Conservation (phyloP, 1,140 invertebrate species). For the Lepidostoma basale region DNA sequence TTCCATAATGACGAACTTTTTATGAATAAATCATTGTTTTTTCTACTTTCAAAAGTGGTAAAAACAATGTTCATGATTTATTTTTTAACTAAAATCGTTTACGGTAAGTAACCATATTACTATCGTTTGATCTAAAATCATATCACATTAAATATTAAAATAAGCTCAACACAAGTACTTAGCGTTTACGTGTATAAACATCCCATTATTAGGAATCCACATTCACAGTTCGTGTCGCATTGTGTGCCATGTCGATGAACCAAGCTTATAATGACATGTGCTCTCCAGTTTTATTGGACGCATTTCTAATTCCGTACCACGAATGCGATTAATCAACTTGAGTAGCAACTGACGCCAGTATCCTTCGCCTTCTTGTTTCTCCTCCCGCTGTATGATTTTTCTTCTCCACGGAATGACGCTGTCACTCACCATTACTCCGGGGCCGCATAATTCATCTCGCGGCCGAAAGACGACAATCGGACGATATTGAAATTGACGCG, state of each 20-base stretch:
- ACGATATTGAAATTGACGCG: neutral
- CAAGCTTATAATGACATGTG: neutral
- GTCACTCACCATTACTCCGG: slow-evolving; percentile 20
- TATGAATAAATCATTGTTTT: too few species aligned
- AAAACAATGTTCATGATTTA: too few species aligned
- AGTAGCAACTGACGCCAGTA: slow-evolving; percentile 19
- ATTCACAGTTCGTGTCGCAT: too few species aligned
- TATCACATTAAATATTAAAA: too few species aligned
- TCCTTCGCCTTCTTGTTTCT: slow-evolving; percentile 34
- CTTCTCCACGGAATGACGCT: slow-evolving; percentile 5
- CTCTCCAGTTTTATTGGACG: slow-evolving; percentile 7
- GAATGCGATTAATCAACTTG: slow-evolving; percentile 33
- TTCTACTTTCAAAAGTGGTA: too few species aligned
- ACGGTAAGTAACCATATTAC: too few species aligned
- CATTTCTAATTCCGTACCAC: slow-evolving; percentile 10
- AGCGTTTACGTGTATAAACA: too few species aligned
- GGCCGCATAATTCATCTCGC: neutral
- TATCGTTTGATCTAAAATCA: too few species aligned
- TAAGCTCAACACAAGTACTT: too few species aligned
- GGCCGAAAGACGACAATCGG: neutral
- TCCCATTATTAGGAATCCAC: too few species aligned
- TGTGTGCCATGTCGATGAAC: neutral
- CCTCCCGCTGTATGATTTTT: slow-evolving; percentile 3
- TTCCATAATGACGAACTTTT: too few species aligned
- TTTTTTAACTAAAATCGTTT: too few species aligned